A percentile compares a stretch with the other conserved stretches of the same genome.
These are phyloP conservation scores for Fringilla coelebs DNA, from an alignment of 2,797 vertebrate genomes.

Conservation along the genomic window DNA sequence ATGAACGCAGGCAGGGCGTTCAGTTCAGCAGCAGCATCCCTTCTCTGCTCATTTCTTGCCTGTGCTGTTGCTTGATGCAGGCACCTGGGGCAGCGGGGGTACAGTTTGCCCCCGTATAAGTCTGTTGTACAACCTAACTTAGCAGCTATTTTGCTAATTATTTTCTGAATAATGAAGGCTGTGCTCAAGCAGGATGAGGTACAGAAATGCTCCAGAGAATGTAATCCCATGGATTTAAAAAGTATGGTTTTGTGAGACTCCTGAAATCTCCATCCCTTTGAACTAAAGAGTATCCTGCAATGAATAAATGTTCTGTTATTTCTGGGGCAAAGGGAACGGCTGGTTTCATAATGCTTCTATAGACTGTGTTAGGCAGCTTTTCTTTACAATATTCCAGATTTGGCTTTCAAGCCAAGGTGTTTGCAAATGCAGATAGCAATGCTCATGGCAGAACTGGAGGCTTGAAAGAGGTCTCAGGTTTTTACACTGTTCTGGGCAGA, in stretches of 20 bases:
- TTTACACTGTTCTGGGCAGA: neutral
- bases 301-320: neutral
- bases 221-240: neutral
- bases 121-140: neutral
- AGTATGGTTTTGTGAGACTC: neutral
- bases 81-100: neutral
- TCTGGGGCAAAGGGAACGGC: neutral
- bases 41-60: neutral
- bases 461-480: neutral
- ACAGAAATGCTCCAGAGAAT: neutral
- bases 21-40: neutral
- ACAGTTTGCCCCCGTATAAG: neutral
- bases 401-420: neutral
- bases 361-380: neutral
- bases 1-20: neutral
- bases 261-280: conserved; percentile 27
- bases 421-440: neutral
- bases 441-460: neutral
- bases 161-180: neutral
- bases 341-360: neutral
- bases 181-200: neutral
- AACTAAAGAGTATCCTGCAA: neutral
- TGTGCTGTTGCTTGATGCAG: neutral
- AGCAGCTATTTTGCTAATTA: neutral
- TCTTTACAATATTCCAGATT: conserved; percentile 15